A percentile compares a stretch with the other conserved stretches of the same genome.
phyloP scores from a whole-genome alignment of 2,113 vertebrate species.

The Sigmodon hispidus region DNA sequence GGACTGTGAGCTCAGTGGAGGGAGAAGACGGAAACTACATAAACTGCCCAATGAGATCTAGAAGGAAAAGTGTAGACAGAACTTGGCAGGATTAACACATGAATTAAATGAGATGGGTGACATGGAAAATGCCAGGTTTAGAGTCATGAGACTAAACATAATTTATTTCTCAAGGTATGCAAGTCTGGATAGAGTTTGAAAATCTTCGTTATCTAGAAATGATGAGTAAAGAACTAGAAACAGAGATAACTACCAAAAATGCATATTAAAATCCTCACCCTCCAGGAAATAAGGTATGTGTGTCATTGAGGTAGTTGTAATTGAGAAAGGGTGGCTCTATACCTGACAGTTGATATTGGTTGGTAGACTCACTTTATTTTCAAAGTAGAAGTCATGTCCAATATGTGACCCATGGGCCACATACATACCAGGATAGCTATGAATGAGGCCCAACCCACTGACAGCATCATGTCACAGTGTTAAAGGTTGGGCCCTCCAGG shows the following conservation, averaged over 20 bases:
- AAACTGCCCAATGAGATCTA: neutral
- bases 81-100: conserved; percentile 37
- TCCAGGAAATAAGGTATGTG: neutral
- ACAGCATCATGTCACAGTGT: neutral
- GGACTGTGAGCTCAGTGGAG: neutral
- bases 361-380: neutral
- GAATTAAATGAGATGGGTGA: conserved; percentile 48
- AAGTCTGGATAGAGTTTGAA: conserved; percentile 12
- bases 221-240: conserved; percentile 17
- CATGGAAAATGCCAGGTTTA: neutral
- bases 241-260: conserved; percentile 11
- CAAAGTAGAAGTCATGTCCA: neutral
- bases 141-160: neutral
- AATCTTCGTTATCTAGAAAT: conserved; percentile 19
- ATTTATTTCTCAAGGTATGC: neutral
- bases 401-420: neutral
- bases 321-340: neutral
- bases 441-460: neutral
- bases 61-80: neutral
- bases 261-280: neutral
- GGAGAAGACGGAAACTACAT: neutral
- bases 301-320: neutral
- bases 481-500: neutral
- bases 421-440: neutral
- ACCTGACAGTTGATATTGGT: neutral